Evolutionary conservation across 2,797 vertebrate species (phyloP), one percentile per base, ranked within the genome.

Genomic region (Ataeniobius toweri): DNA sequence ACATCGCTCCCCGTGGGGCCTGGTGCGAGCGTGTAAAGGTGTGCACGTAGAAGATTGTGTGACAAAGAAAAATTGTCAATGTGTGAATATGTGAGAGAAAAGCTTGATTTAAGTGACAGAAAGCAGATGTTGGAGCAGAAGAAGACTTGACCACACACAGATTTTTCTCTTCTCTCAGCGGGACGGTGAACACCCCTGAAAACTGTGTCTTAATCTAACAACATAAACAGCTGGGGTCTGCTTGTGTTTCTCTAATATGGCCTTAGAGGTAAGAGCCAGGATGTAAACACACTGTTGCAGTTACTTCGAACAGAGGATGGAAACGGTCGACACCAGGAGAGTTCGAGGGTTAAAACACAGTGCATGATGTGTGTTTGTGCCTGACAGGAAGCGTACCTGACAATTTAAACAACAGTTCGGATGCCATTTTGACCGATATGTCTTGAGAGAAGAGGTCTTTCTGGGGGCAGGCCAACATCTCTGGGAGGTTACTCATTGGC

Each of bases 341-440:
- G 44, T 10, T 46, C 44, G 5, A 10, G 6, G 6, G 44, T 46
- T 46, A 10, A 46, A 46, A 46, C 44, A 46, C 44, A 46, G 44
- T 18, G 28, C 26, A 31, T 7, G 26, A 61, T 31, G 69, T 55
- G 51, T 77, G 55, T 31, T 41, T 44, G 72, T 14, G 69, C 67
- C 59, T 7, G 51, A 67, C 69, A 71, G 65, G 39, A 28, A 77
- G 83, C 90, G 31, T 87, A 99, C 98, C 98, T 92, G 98, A 99
- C 85, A 99, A 92, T 89, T 99, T 97, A 94, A 98, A 99, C 92
- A 99, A 96, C 69, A 99, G 97, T 93, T 99, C 98, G 0, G 98
- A 99, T 84, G 98, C 98, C 98, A 99, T 99, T 96, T 99, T 99
- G 94, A 99, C 98, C 10, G 98, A 99, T 94, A 99, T 99, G 93